Conservation (phyloP, 2,888 invertebrate species). For the Coecobrya sp. region DNA sequence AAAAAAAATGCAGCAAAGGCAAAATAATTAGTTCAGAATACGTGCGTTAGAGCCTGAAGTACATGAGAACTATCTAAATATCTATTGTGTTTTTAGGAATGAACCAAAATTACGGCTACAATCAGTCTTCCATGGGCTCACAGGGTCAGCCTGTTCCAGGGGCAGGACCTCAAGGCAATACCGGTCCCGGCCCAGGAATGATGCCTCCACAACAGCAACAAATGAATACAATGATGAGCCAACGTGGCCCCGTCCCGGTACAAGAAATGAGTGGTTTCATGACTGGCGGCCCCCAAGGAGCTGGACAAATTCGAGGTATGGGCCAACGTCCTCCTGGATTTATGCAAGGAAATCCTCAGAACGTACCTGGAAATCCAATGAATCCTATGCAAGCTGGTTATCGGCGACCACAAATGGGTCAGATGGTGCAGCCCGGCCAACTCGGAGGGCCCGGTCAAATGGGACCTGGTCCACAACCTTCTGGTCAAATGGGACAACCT, state of each 20-base stretch:
- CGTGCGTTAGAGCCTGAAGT: no score
- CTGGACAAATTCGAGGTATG: constrained; percentile 80
- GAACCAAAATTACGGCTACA: constrained; percentile 89
- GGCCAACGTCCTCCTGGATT: constrained; percentile 81
- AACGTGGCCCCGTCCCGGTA: constrained; percentile 88
- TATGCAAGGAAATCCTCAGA: constrained; percentile 84
- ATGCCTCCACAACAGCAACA: constrained; percentile 87
- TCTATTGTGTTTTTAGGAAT: background rate
- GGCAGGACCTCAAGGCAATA: constrained; percentile 61
- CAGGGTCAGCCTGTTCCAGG: constrained; percentile 80
- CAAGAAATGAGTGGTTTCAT: constrained; percentile 83
- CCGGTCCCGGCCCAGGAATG: constrained; percentile 80
- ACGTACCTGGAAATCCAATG: constrained; percentile 77
- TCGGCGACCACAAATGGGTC: constrained; percentile 81
- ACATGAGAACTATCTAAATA: no score
- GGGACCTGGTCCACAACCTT: constrained; percentile 48
- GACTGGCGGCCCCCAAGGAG: constrained; percentile 75
- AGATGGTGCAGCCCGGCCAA: constrained; percentile 81
- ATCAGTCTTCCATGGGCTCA: constrained; percentile 82
- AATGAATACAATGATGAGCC: constrained; percentile 89
- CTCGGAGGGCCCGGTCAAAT: constrained; percentile 72
- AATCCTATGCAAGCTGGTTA: constrained; percentile 81
- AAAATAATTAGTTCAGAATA: background rate
- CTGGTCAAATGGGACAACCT: constrained; percentile 81
- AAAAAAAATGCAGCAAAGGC: background rate